Evolutionary conservation across 2,888 invertebrate species (phyloP).

Genomic region (Mythimna pallens): DNA sequence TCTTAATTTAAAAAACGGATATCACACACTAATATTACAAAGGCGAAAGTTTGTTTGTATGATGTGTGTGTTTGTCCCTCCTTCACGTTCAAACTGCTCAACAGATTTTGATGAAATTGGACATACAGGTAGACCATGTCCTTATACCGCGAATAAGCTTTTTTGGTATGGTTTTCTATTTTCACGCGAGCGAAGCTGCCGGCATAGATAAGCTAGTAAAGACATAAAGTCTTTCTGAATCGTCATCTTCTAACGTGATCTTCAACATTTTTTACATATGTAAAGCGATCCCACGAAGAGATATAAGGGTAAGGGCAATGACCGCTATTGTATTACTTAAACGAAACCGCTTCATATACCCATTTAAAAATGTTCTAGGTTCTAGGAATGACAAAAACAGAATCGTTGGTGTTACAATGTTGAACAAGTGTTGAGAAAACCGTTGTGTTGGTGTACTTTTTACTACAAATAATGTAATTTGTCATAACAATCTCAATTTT

Average conservation of each 20-base stretch:
- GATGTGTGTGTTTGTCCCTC: too few species aligned
- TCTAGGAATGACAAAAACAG: neutral
- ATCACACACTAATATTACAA: too few species aligned
- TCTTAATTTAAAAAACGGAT: too few species aligned
- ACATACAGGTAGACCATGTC: too few species aligned
- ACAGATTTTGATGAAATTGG: too few species aligned
- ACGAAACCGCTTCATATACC: neutral
- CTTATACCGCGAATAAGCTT: too few species aligned
- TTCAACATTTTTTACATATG: neutral
- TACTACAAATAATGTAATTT: neutral
- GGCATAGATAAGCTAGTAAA: neutral
- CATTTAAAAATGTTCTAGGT: neutral
- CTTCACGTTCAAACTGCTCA: too few species aligned
- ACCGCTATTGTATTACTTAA: neutral
- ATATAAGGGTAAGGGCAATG: neutral
- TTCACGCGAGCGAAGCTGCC: neutral
- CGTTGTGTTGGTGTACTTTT: constrained; percentile 6
- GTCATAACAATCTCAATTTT: constrained; percentile 22
- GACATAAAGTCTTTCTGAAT: too few species aligned
- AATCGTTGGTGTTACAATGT: neutral
- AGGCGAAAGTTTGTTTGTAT: too few species aligned
- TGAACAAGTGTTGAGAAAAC: neutral
- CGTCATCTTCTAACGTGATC: neutral
- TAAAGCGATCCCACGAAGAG: neutral
- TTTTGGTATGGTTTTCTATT: too few species aligned